Evolutionary conservation across 2,888 invertebrate species (phyloP).

Genomic region (Drosophila nr. perissopoda): DNA sequence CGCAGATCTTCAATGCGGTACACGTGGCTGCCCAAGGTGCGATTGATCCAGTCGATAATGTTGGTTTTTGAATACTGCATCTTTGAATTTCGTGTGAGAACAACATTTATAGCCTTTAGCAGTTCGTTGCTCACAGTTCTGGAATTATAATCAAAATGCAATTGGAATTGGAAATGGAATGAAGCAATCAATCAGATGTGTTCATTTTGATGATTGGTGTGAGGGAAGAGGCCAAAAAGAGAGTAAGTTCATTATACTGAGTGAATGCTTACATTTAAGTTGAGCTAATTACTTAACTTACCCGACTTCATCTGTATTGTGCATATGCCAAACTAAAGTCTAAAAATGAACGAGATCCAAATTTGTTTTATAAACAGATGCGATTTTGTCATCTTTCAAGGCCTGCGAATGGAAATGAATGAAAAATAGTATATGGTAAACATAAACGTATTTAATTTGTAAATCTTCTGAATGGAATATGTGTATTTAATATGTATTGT

Average conservation of each 20-base stretch:
- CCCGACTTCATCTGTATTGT: background rate
- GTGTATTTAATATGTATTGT: background rate
- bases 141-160: background rate
- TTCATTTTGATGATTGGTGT: background rate
- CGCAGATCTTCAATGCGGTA: conserved; percentile 14
- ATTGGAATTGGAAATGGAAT: background rate
- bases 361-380: background rate
- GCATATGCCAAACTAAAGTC: background rate
- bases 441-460: background rate
- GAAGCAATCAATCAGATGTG: background rate
- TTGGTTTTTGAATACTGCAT: background rate
- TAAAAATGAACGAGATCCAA: background rate
- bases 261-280: background rate
- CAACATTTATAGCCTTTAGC: background rate
- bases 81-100: background rate
- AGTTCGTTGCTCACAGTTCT: background rate
- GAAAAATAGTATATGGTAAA: background rate
- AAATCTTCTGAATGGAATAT: background rate
- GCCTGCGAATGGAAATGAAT: background rate
- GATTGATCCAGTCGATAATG: conserved; percentile 1
- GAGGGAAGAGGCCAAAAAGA: background rate
- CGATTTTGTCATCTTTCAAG: background rate
- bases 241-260: background rate
- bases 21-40: background rate
- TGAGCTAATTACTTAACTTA: background rate